phyloP scores from a whole-genome alignment of 1,140 invertebrate genomes.

The Mactra quadrangularis region DNA sequence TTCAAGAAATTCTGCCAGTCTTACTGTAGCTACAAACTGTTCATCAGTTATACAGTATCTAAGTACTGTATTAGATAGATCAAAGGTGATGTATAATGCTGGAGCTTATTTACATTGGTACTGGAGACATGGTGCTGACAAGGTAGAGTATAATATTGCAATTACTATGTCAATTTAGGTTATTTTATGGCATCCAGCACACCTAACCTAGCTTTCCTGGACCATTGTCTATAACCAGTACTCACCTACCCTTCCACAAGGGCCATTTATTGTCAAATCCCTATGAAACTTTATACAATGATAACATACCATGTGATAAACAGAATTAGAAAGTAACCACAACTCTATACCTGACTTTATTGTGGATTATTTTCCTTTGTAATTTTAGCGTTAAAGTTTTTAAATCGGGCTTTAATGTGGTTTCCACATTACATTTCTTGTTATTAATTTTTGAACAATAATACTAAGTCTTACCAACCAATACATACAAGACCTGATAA shows the following conservation, averaged over 20 bases:
- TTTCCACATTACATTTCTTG: too few species aligned
- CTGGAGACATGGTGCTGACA: slow-evolving; percentile 69
- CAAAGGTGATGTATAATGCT: slow-evolving; percentile 75
- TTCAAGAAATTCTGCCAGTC: slow-evolving; percentile 64
- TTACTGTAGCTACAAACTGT: slow-evolving; percentile 77
- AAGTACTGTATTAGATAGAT: slow-evolving; percentile 67
- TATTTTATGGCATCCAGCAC: not conserved
- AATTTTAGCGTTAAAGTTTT: too few species aligned
- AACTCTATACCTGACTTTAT: too few species aligned
- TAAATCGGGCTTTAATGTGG: too few species aligned
- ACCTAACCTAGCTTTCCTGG: not conserved
- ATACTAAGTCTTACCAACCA: too few species aligned
- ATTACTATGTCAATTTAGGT: not conserved
- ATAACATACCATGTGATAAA: too few species aligned
- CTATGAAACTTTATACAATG: not conserved
- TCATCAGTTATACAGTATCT: slow-evolving; percentile 71
- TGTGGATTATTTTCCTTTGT: too few species aligned
- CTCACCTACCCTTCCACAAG: too few species aligned
- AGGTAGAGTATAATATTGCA: slow-evolving; percentile 64
- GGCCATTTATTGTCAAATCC: not conserved
- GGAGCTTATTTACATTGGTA: slow-evolving; percentile 81
- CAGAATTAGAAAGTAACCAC: too few species aligned
- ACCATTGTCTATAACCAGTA: not conserved
- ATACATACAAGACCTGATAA: too few species aligned
- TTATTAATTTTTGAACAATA: too few species aligned